Base-by-base conservation (phyloP, 1,140 invertebrate genomes). In the Drosophila subobscura region DNA sequence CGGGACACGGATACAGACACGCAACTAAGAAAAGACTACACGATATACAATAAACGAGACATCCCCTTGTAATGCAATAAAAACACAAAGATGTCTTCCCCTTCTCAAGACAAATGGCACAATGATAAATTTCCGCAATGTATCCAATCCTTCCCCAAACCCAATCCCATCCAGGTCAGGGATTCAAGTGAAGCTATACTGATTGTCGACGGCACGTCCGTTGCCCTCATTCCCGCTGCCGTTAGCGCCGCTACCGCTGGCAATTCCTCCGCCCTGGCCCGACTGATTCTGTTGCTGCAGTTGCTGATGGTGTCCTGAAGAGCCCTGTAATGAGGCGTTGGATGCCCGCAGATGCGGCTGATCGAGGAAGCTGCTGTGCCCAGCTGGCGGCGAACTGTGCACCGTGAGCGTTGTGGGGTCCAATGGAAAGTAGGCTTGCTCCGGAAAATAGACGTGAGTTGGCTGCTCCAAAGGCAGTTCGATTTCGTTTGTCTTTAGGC, bases 151-250 rank as follows among this genome's bases (percentile, higher is more conserved):
- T 20, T 1, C 66, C 46, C 60, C 53, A 80, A 67, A 65, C 33
- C 27, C 44, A 57, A 47, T 46, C 61, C 41, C 37, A 77, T 63
- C 40, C 53, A 71, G 58, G 23, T 40, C 60, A 20, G 47, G 49
- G 40, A 53, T 57, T 75, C 93, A 93, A 74, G 94, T 93, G 92
- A 93, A 94, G 91, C 93, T 94, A 86, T 95, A 95, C 77, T 95
- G 94, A 84, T 95, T 95, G 89, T 95, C 94, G 12, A 95, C 93
- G 20, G 94, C 94, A 27, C 94, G 91, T 44, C 91, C 83, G 42
- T 51, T 86, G 57, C 83, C 63, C 6, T 52, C 66, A 45, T 14
- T 60, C 46, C 59, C 94, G 27, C 94, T 89, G 23, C 90, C 56
- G 58, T 72, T 65, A 33, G 44, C 54, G 41, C 58, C 63, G 29